Base-by-base conservation (phyloP, 2,113 vertebrate genomes). In the Uria aalge region DNA sequence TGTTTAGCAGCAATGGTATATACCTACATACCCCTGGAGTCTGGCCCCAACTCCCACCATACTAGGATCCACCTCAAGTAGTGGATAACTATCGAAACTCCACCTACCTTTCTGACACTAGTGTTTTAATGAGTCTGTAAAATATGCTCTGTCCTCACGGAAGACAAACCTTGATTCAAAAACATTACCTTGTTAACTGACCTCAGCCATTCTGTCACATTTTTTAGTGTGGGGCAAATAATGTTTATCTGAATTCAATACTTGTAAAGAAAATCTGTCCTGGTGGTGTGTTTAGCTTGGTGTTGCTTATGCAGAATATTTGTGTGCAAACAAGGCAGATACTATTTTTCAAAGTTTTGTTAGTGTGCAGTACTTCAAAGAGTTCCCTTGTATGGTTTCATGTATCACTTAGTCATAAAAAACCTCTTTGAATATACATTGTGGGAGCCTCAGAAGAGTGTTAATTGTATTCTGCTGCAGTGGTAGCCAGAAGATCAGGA, bases 401-500 rank as follows among this genome's bases (percentile, higher is more conserved):
- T 66, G 38, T 85, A 63, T 83, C 67, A 80, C 55, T 92, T 95
- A 66, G 75, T 85, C 67, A 86, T 57, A 86, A 84, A 71, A 87
- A 41, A 13, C 26, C 32, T 52, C 63, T 92, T 57, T 86, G 67
- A 95, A 86, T 93, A 80, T 80, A 94, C 76, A 67, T 92, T 83
- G 55, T 77, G 76, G 66, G 48, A 82, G 57, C 69, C 57, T 85
- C 40, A 38, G 69, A 47, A 82, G 64, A 88, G 63, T 47, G n/a
- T 64, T 92, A 91, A 80, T 93, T 88, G 73, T 86, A 74, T 96
- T 80, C 92, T 34, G 50, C 63, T 90, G 81, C 78, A 69, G 55
- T 83, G 85, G 62, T 83, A 95, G 78, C 84, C 62, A 92, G 92
- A 90, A 93, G 90, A 57, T 94, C 96, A 86, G 81, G 76, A 68